Evolutionary conservation across 2,888 invertebrate genomes (phyloP).

Genomic region (Clostera curtula): DNA sequence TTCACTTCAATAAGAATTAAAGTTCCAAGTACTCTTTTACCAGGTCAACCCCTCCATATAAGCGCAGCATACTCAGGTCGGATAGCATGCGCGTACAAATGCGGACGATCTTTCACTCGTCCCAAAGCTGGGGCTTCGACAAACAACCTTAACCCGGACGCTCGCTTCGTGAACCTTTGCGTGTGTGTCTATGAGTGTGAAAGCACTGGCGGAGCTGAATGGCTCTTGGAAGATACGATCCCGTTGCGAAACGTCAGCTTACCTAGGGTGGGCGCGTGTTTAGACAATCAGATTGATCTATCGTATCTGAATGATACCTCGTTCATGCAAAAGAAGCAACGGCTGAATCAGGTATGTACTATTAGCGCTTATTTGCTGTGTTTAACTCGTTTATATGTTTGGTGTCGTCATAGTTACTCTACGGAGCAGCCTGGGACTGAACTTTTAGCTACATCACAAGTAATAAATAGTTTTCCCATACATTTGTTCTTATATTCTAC

Average conservation of each 20-base stretch:
- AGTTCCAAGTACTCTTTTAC: slow-evolving; percentile 7
- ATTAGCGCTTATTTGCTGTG: too few relatives aligned
- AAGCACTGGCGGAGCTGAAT: slow-evolving; percentile 94
- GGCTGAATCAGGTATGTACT: slow-evolving; percentile 82
- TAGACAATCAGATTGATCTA: slow-evolving; percentile 88
- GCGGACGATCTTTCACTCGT: slow-evolving; percentile 91
- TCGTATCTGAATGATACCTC: slow-evolving; percentile 88
- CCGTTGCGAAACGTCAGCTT: slow-evolving; percentile 94
- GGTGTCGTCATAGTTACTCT: too few relatives aligned
- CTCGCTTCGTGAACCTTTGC: slow-evolving; percentile 90
- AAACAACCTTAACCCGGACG: slow-evolving; percentile 50
- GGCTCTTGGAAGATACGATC: slow-evolving; percentile 97
- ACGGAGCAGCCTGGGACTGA: too few relatives aligned
- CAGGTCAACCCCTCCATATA: slow-evolving; percentile 91
- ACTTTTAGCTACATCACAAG: too few relatives aligned
- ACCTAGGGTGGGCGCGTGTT: slow-evolving; percentile 85
- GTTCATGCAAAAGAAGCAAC: slow-evolving; percentile 87
- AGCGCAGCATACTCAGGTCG: slow-evolving; percentile 98
- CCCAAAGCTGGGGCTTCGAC: slow-evolving; percentile 87
- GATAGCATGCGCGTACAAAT: slow-evolving; percentile 97
- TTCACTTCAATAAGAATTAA: too few relatives aligned
- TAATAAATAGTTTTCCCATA: too few relatives aligned
- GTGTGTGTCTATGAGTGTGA: slow-evolving; percentile 99
- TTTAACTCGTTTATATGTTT: too few relatives aligned
- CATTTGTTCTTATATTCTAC: too few relatives aligned